These are phyloP conservation scores for Phrixothrix hirtus DNA, from an alignment of 2,888 invertebrate genomes.

Conservation along the genomic window DNA sequence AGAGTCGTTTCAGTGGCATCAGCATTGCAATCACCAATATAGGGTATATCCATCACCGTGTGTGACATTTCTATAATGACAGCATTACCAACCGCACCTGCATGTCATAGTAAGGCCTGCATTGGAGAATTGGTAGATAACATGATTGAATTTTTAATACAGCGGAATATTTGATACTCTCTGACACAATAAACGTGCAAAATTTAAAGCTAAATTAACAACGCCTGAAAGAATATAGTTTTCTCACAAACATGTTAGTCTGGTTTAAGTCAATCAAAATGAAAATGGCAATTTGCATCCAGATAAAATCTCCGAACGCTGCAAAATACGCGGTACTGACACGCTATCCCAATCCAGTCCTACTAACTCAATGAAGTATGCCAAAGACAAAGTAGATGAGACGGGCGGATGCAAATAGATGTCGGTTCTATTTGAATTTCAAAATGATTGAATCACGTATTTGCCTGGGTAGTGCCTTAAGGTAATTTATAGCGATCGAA, in stretches of 20 bases:
- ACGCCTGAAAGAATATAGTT: conserved; percentile 18
- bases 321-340: conserved; percentile 35
- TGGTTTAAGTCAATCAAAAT: conserved; percentile 29
- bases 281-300: conserved; percentile 29
- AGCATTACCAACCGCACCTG: conserved; percentile 54
- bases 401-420: conserved; percentile 52
- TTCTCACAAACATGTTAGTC: conserved; percentile 24
- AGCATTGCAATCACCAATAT: conserved; percentile 48
- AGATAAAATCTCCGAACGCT: conserved; percentile 36
- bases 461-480: conserved; percentile 38
- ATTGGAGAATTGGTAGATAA: conserved; percentile 42
- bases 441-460: conserved; percentile 48
- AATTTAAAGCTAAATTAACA: conserved; percentile 10
- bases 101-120: conserved; percentile 41
- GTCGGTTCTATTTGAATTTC: conserved; percentile 51
- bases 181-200: too few species aligned
- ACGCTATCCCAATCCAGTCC: conserved; percentile 43
- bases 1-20: conserved; percentile 32
- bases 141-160: conserved; percentile 51
- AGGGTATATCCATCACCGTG: conserved; percentile 50
- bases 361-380: conserved; percentile 51
- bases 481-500: conserved; percentile 29
- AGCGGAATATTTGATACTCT: too few species aligned
- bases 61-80: conserved; percentile 53
- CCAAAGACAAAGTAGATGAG: conserved; percentile 54